Base-by-base conservation (phyloP, 1,140 invertebrate genomes). In the Danaus melanippus region DNA sequence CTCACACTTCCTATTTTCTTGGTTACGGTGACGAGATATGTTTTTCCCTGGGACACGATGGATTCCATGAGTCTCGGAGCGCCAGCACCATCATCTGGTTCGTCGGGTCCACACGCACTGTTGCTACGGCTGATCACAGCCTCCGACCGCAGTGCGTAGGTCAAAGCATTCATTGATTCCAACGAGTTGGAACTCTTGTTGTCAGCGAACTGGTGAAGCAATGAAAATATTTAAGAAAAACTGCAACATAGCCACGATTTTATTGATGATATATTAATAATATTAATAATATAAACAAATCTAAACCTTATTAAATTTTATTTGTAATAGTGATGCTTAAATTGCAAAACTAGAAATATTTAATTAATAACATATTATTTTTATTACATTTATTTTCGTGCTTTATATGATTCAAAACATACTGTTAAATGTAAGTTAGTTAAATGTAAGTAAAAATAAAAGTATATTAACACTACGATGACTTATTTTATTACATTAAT, bases 1-100 rank as follows among this genome's bases (percentile, higher is more conserved):
- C 81, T 78, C 53, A 84, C 78, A 47, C 78, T 78, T 52, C 79
- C 77, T 15, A 85, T 85, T 62, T 74, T 79, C 72, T 80, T 78
- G 43, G 71, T 79, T 46, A 82, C 50, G 10, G 75, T 82, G 57
- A 84, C 77, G 58, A 82, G 73, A 56, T 84, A 84, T 3, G 79
- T 76, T 69, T 76, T 74, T 2, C 81, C 79, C 62, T 79, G 77
- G 8, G 71, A 74, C 40, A 81, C 74, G 54, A 84, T 82, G 62
- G 74, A 75, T 71, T 84, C 77, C 79, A 82, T 84, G 47, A 80
- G 72, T 1, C 73, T 50, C 10, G 81, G 81, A 48, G 74, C 71
- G 39, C 64, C 59, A 12, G 62, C 55, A 42, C 66, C 64, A 48
- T 67, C 75, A 51, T 70, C 68, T 39, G 61, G 63, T 8, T 47